phyloP scores from a whole-genome alignment of 1,140 invertebrate genomes.

The Bombus confusus region DNA sequence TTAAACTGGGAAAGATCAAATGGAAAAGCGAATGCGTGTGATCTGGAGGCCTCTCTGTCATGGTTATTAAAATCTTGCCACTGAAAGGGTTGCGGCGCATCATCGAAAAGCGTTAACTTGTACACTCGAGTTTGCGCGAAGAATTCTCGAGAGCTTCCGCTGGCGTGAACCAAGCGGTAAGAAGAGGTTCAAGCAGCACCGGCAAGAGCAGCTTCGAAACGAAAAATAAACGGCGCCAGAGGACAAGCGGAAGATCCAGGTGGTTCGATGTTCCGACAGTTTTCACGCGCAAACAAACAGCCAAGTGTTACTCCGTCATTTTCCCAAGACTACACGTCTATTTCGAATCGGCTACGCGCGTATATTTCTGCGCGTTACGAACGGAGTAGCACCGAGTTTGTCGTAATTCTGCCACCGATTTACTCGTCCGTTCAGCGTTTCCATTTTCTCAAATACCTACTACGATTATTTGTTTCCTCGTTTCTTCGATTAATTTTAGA shows the following conservation, averaged over 20 bases:
- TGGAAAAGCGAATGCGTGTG: neutral
- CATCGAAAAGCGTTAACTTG: slow-evolving; percentile 23
- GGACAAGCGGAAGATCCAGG: slow-evolving; percentile 38
- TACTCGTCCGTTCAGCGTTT: too few species aligned
- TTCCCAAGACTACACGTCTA: neutral
- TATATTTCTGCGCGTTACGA: too few species aligned
- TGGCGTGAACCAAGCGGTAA: slow-evolving; percentile 26
- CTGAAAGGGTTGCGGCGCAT: neutral
- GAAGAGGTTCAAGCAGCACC: slow-evolving; percentile 18
- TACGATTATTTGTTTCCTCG: too few species aligned
- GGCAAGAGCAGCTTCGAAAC: slow-evolving; percentile 27
- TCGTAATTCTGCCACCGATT: too few species aligned
- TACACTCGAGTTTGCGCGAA: slow-evolving; percentile 38
- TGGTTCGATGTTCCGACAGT: slow-evolving; percentile 56
- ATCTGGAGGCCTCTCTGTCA: neutral
- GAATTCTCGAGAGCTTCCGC: slow-evolving; percentile 48
- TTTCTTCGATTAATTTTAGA: too few species aligned
- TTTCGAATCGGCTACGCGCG: neutral
- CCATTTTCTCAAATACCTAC: too few species aligned
- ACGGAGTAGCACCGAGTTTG: too few species aligned
- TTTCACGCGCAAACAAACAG: slow-evolving; percentile 39
- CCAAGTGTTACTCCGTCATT: neutral
- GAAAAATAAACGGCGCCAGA: slow-evolving; percentile 44
- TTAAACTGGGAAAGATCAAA: neutral
- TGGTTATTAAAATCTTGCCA: neutral